Percentiles rank a stretch among this genome's conserved stretches.
Evolutionary conservation across 2,797 vertebrate genomes (phyloP).

Genomic region (Aulostomus chinensis): DNA sequence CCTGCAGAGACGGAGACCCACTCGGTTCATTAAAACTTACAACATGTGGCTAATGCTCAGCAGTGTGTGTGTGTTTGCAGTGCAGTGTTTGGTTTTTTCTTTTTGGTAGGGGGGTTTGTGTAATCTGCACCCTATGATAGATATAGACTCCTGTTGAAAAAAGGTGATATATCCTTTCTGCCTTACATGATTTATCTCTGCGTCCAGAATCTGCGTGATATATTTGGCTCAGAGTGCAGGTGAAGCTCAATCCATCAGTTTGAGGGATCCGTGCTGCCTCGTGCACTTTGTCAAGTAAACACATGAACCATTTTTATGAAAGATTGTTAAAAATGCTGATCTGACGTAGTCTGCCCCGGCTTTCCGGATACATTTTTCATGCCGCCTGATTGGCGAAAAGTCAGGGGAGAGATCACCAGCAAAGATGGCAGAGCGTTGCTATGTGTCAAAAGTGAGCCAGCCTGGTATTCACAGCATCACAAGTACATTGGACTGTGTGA

Average conservation of each 20-base stretch:
- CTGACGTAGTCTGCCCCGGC: conserved; percentile 17
- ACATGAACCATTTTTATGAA: conserved; percentile 10
- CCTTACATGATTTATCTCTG: conserved; percentile 26
- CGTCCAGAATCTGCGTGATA: conserved; percentile 39
- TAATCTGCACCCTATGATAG: conserved; percentile 5
- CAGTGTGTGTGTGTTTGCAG: conserved; percentile 5
- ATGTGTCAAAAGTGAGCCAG: conserved; percentile 45
- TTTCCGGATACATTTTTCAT: conserved; percentile 9
- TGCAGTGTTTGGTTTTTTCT: no score
- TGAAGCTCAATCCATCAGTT: conserved; percentile 51
- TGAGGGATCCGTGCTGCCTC: conserved; percentile 32
- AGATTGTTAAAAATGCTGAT: conserved; percentile 23
- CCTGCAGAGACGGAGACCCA: conserved; percentile 62
- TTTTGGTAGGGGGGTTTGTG: neutral
- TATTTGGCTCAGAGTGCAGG: conserved; percentile 33
- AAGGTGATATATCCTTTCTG: conserved; percentile 19
- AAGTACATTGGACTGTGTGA: conserved; percentile 35
- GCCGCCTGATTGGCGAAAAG: conserved; percentile 11
- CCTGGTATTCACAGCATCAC: conserved; percentile 42
- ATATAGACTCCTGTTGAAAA: conserved; percentile 18
- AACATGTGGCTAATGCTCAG: conserved; percentile 50
- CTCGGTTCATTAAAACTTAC: conserved; percentile 73
- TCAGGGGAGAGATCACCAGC: conserved; percentile 11
- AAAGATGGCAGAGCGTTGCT: conserved; percentile 35
- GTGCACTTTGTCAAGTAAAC: conserved; percentile 27